Base-by-base conservation (phyloP, 2,888 invertebrate genomes). In the Drosophila meridionalis region DNA sequence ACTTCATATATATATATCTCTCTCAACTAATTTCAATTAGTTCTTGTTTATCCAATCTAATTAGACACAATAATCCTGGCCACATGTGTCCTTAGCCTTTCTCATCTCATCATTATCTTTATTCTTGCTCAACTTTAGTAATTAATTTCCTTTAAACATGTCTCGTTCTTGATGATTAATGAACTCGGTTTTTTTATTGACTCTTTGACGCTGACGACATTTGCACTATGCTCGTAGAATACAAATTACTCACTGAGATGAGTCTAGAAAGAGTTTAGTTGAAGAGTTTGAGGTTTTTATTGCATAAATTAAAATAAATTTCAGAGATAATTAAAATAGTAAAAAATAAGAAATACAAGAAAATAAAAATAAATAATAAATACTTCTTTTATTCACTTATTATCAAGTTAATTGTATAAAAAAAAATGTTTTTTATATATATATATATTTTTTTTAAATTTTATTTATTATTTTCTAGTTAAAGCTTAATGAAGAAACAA, bases 111-210 rank as follows among this genome's bases (percentile, higher is more conserved):
- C 12, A 20, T 12, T 3, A 12, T 26, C 3, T 5, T 38, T 20
- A 38, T 2, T 26, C 26, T 26, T 26, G 38, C 53, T 28, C 14
- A 14, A 28, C 36, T 38, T 55, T 14, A 4, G 14, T 12, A 28
- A 55, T 55, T 55, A 38, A 14, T 55, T 38, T 38, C 4, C 7
- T 38, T 38, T 28, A 55, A 38, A 14, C 28, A 7, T 9, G 14
- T 55, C 53, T 38, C 53, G 14, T 53, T 36, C 34, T 4, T 3
- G 36, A 36, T 53, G 53, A 53, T 53, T 53, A 53, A 53, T 36
- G 53, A 12, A 26, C 36, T 26, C 3, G 8, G 53, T 53, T 36
- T 53, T 26, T 36, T 53, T 26, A 36, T 53, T 36, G 34, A 11
- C 52, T 50, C 32, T 50, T n/a, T 32, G 12, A 53, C 7, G 26